Base-by-base conservation (phyloP, 2,888 invertebrate genomes). In the Pecten maximus region DNA sequence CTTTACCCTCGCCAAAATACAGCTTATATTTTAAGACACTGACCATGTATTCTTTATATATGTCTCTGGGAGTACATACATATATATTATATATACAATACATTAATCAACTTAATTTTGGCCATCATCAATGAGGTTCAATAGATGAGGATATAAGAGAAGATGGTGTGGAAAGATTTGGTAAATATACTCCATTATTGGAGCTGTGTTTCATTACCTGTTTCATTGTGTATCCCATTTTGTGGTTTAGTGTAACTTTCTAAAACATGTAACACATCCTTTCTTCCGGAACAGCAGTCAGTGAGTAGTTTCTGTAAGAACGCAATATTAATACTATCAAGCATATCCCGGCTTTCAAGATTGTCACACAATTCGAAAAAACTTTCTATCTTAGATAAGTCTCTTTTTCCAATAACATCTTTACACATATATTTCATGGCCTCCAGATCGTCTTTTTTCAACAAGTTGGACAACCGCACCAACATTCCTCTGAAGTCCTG, bases 281-380 rank as follows among this genome's bases (percentile, higher is more conserved):
- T 87, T 91, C 93, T 94, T 40, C 94, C 94, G 74, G 92, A 90
- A 89, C 93, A 92, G 88, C 94, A 93, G 4, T 86, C 90, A 54
- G 35, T 8, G 19, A 95, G 88, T 39, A 95, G 40, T 1, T 92
- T 48, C 88, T 94, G 94, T 44, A 95, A 88, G 89, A 92, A 94
- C 3, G 35, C 88, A 35, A 93, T 50, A 87, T 95, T 92, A 19
- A 89, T 88, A 40, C 88, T 86, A 23, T 92, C 92, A 6, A 95
- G 90, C 40, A 90, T 87, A 39, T 93, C 94, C 40, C 95, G 90
- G 50, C 94, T 92, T 91, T 95, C 95, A 35, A 95, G 90, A n/a
- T 93, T 94, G 88, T 92, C 92, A 90, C 94, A 95, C 16, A 95
- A 90, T 40, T 94, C 92, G 6, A 92, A 88, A 6, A 92, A 88